Percentiles rank a stretch among this genome's conserved stretches.
These are phyloP conservation scores for Euphonia xanthogaster DNA, from an alignment of 2,797 vertebrate species.

Conservation along the genomic window DNA sequence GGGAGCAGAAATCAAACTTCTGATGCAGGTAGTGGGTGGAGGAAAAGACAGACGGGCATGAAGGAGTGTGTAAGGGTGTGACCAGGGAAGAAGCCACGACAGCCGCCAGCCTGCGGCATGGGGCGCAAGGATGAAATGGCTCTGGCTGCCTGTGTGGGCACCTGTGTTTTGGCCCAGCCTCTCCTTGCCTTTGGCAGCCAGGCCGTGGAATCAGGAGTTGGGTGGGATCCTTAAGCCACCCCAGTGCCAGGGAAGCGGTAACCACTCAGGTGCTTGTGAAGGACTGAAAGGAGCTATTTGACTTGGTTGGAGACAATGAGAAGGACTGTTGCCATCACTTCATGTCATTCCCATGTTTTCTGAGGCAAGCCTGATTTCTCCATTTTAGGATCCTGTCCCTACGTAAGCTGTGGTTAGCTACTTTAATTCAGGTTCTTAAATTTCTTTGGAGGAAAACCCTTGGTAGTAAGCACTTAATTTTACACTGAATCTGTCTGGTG, in stretches of 20 bases:
- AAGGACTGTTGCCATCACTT: neutral
- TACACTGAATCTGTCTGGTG: neutral
- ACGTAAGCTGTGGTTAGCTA: neutral
- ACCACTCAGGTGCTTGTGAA: accelerated
- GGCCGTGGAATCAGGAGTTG: accelerated
- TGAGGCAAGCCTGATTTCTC: neutral
- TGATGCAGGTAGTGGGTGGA: neutral
- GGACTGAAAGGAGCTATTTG: neutral
- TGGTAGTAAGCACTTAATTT: neutral
- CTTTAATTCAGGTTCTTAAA: neutral
- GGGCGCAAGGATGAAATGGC: neutral
- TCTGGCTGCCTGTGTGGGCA: neutral
- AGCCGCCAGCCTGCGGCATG: neutral
- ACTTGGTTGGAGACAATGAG: neutral
- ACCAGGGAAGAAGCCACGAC: neutral
- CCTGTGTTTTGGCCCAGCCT: neutral
- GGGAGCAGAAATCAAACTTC: neutral
- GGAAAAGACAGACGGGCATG: neutral
- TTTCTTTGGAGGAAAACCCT: neutral
- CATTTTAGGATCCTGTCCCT: neutral
- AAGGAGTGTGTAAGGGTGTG: neutral
- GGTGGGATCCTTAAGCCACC: accelerated
- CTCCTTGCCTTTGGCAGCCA: neutral
- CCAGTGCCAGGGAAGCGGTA: accelerated
- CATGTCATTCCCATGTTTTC: neutral